These are phyloP conservation scores for Pangasius djambal DNA, from an alignment of 2,797 vertebrate species.

Conservation along the genomic window DNA sequence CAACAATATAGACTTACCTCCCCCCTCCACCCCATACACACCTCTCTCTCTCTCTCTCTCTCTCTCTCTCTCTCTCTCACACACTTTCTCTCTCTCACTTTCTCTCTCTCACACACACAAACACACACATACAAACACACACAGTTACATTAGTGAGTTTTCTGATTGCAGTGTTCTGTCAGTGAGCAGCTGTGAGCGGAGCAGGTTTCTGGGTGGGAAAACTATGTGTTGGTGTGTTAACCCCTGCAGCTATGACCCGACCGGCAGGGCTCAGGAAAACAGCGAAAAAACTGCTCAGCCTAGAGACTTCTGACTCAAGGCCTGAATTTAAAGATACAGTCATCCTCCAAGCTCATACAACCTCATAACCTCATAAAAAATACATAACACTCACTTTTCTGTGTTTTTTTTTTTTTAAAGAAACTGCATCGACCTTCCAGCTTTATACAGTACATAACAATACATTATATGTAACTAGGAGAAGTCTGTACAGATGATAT, in stretches of 20 bases:
- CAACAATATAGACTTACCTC: too few species aligned
- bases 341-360: background rate
- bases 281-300: constrained; percentile 7
- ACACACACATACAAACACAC: background rate
- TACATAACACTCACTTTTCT: background rate
- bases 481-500: background rate
- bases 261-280: background rate
- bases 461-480: background rate
- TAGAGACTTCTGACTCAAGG: constrained; percentile 1
- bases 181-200: constrained; percentile 37
- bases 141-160: background rate
- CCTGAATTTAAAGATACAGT: constrained; percentile 36
- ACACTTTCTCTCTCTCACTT: background rate
- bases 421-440: background rate
- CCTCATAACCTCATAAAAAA: constrained; percentile 6
- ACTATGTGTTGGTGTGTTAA: constrained; percentile 42
- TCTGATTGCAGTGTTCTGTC: background rate
- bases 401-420: background rate
- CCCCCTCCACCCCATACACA: too few species aligned
- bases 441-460: background rate
- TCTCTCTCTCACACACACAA: background rate
- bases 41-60: background rate
- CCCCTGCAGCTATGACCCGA: constrained; percentile 40
- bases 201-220: constrained; percentile 42
- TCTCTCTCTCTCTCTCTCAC: background rate